Conservation (phyloP, 2,888 invertebrate genomes). For the Athalia circularis region DNA sequence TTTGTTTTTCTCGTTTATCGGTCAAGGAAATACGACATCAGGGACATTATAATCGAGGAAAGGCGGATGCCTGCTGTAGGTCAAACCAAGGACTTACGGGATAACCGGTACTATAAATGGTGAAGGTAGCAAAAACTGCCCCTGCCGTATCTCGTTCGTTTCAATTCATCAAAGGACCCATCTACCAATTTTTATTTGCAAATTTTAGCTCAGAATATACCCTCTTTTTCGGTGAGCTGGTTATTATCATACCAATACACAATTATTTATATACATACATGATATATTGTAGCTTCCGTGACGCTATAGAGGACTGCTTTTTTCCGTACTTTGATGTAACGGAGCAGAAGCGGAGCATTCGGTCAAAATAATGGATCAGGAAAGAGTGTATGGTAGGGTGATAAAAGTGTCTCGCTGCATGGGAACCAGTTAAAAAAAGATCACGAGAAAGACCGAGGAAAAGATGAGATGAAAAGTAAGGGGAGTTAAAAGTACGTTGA, state of each 20-base stretch:
- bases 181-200: conserved; percentile 11
- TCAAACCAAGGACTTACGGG: too few relatives aligned
- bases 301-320: conserved; percentile 28
- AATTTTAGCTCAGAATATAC: conserved; percentile 15
- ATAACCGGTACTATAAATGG: too few relatives aligned
- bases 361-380: background rate
- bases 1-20: background rate
- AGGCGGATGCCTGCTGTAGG: too few relatives aligned
- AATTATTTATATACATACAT: too few relatives aligned
- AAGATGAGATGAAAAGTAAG: background rate
- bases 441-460: background rate
- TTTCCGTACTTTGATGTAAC: conserved; percentile 5
- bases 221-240: background rate
- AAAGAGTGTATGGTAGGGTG: background rate
- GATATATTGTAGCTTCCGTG: background rate
- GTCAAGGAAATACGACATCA: background rate
- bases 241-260: too few relatives aligned
- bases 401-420: background rate
- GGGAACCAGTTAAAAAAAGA: conserved; percentile 4
- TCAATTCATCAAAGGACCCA: conserved; percentile 17
- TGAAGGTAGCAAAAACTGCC: too few relatives aligned
- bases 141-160: background rate
- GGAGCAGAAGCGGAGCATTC: background rate
- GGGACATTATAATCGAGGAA: too few relatives aligned
- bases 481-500: background rate